Evolutionary conservation across 2,888 invertebrate genomes (phyloP), one percentile per base, ranked within the genome.

Genomic region (Halictus ligatus): DNA sequence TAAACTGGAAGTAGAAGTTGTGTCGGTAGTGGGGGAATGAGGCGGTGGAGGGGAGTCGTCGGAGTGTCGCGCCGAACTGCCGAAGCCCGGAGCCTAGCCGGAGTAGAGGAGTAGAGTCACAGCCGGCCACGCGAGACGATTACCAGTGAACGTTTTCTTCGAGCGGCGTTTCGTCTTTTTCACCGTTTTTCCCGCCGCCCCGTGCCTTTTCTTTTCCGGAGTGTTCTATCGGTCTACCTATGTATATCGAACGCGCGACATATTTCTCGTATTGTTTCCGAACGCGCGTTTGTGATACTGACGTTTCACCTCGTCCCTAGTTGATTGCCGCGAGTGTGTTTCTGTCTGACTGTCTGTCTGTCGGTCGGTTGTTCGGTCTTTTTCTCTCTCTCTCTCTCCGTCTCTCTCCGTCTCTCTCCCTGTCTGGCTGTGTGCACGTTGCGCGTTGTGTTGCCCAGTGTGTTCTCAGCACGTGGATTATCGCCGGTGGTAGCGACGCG

Each of bases 111-210:
- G 54, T 54, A 54, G 90, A 90, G 92, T 87, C 83, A 89, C 86
- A 88, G 85, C 89, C 91, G 92, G 91, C 84, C 81, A 87, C 91
- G 91, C 90, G 91, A 89, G 87, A 89, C 78, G 84, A 80, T 89
- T 75, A 80, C 29, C 77, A 84, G 75, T 81, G 77, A 80, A 60
- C 72, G 73, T 85, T 78, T 58, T 35, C 75, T 82, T 29, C 15
- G 48, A 29, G 15, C 15, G 43, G 73, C 72, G 67, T 48, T 81
- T 84, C 85, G 86, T 79, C 80, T 80, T 79, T 79, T 71, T 73
- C 78, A 75, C 79, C 69, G 77, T 76, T 81, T 74, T 72, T 58
- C 76, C 78, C 50, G 74, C 74, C 78, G 81, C 50, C 73, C 74
- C 78, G 81, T 74, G 75, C 54, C 46, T 80, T 81, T 75, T 76